These are phyloP conservation scores for Copsychus sechellarum DNA, from an alignment of 2,113 vertebrate species.

Conservation along the genomic window DNA sequence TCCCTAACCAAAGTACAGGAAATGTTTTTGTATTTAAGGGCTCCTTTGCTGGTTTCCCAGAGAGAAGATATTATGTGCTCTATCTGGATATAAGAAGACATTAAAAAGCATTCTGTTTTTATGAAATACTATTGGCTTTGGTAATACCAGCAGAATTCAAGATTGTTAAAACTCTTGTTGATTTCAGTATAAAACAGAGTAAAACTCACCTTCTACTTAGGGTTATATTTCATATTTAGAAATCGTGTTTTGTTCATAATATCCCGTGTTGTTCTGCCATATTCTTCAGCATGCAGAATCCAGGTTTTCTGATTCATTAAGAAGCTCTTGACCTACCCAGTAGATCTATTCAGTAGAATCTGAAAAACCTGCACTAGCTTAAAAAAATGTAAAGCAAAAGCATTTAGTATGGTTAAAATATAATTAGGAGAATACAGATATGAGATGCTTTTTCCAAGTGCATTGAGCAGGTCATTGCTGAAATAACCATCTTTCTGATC, in stretches of 20 bases:
- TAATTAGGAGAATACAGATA: not conserved
- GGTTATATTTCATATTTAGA: not conserved
- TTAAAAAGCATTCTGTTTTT: not conserved
- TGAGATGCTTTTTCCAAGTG: not conserved
- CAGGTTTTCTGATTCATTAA: not conserved
- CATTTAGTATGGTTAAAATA: not conserved
- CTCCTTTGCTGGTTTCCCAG: not conserved
- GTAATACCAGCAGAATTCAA: not conserved
- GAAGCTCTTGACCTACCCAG: rapidly evolving
- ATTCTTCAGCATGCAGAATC: not conserved
- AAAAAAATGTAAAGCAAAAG: not conserved
- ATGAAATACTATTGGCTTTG: not conserved
- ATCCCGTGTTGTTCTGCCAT: not conserved
- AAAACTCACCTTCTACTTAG: not conserved
- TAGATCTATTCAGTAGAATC: not conserved
- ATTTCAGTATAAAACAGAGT: not conserved
- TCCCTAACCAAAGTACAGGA: not conserved
- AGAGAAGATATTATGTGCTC: not conserved
- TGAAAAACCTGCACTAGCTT: not conserved
- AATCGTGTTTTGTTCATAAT: not conserved
- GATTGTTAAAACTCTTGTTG: not conserved
- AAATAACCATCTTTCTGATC: not conserved
- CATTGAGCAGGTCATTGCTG: not conserved
- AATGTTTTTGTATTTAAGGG: not conserved
- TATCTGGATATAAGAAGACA: not conserved